Percentiles rank a stretch among this genome's conserved stretches.
phyloP scores from a whole-genome alignment of 2,888 invertebrate genomes.

The Sminthurinus aureus region DNA sequence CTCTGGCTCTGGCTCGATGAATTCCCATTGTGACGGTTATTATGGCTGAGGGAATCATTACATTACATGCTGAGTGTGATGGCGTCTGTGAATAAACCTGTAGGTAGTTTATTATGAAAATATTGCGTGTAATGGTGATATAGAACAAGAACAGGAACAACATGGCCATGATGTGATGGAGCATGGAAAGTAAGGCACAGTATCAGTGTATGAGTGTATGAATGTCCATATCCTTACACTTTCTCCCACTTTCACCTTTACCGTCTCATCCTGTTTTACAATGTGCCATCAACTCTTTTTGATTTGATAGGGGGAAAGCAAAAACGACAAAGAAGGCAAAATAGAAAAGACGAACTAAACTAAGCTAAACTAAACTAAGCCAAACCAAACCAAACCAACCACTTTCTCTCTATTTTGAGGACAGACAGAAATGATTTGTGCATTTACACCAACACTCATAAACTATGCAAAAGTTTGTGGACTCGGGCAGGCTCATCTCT shows the following conservation, averaged over 20 bases:
- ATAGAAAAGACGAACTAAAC: no score
- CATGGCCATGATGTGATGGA: slow-evolving; percentile 10
- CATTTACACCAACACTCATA: slow-evolving; percentile 12
- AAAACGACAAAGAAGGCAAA: no score
- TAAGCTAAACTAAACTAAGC: not conserved
- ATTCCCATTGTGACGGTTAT: slow-evolving; percentile 29
- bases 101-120: slow-evolving; percentile 33
- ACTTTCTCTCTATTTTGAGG: slow-evolving; percentile 19
- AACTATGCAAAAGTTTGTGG: slow-evolving; percentile 1
- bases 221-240: no score
- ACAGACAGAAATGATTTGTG: slow-evolving; percentile 15
- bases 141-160: not conserved
- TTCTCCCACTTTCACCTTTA: no score
- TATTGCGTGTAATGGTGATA: slow-evolving; percentile 31
- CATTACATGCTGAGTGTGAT: slow-evolving; percentile 35
- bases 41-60: slow-evolving; percentile 41
- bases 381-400: slow-evolving; percentile 1
- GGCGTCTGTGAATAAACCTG: not conserved
- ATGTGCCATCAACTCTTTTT: slow-evolving; percentile 37
- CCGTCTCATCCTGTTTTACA: no score
- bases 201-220: no score
- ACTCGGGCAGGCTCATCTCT: not conserved
- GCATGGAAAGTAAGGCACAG: slow-evolving; percentile 17
- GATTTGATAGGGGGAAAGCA: slow-evolving; percentile 20
- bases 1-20: not conserved